Conservation (phyloP, 2,797 vertebrate genomes). For the Galagoides demidoff region DNA sequence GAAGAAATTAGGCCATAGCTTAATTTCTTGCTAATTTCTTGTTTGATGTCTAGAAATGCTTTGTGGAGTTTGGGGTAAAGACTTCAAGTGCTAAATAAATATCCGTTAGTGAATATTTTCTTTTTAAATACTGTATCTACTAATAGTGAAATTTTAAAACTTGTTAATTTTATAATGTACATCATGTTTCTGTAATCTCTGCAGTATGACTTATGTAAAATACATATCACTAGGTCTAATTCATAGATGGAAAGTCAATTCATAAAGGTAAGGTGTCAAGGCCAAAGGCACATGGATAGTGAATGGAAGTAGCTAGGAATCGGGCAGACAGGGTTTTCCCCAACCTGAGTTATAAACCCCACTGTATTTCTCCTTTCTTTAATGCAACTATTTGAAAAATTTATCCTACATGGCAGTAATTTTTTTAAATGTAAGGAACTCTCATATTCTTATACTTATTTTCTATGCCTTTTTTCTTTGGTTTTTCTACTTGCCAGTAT, state of each 20-base stretch:
- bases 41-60: background rate
- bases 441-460: background rate
- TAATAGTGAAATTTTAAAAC: background rate
- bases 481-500: background rate
- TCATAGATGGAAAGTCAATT: background rate
- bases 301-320: background rate
- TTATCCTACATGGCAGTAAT: background rate
- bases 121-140: background rate
- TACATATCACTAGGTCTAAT: background rate
- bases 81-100: background rate
- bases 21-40: slow-evolving; percentile 51
- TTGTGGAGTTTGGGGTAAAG: background rate
- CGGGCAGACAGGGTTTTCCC: background rate
- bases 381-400: background rate
- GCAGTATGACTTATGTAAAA: background rate
- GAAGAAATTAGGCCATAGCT: slow-evolving; percentile 26
- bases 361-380: background rate
- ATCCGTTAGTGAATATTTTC: background rate
- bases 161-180: background rate
- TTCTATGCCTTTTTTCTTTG: background rate
- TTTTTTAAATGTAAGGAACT: background rate
- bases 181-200: background rate
- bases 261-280: background rate
- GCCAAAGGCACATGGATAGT: background rate
- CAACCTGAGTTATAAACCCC: background rate